These are phyloP conservation scores for Rhizoglyphus robini DNA, from an alignment of 1,140 invertebrate genomes.

Conservation along the genomic window DNA sequence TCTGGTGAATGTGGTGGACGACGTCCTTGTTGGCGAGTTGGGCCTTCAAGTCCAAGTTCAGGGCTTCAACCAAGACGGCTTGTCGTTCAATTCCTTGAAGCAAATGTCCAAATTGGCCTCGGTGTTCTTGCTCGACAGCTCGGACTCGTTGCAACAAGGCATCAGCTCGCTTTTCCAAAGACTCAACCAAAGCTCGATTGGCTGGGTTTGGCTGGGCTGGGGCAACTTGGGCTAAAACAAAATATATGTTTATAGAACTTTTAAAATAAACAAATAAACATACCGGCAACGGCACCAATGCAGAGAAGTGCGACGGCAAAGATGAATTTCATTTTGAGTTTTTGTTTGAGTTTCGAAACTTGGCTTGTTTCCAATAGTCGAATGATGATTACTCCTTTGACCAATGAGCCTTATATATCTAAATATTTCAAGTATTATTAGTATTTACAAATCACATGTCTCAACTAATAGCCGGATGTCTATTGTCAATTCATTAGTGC, in stretches of 20 bases:
- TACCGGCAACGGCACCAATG: conserved; percentile 4
- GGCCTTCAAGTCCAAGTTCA: conserved; percentile 4
- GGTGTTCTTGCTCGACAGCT: not conserved
- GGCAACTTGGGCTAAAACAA: not conserved
- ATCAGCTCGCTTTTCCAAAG: not conserved
- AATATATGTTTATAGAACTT: not conserved
- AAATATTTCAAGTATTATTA: no score
- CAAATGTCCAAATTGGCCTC: not conserved
- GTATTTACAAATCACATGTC: no score
- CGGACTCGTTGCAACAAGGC: no score
- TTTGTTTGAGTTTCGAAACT: not conserved
- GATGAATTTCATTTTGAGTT: not conserved
- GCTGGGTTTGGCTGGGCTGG: no score
- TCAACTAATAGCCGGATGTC: no score
- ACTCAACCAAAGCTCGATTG: not conserved
- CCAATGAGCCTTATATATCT: no score
- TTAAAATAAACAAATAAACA: not conserved
- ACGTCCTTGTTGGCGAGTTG: not conserved
- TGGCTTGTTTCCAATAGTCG: no score
- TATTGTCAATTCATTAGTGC: not conserved
- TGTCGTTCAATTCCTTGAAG: conserved; percentile 12
- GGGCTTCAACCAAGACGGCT: conserved; percentile 10
- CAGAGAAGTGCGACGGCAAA: not conserved
- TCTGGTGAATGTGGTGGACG: not conserved
- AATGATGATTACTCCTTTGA: no score